phyloP scores from a whole-genome alignment of 2,113 vertebrate species.

The Microtus oregoni region DNA sequence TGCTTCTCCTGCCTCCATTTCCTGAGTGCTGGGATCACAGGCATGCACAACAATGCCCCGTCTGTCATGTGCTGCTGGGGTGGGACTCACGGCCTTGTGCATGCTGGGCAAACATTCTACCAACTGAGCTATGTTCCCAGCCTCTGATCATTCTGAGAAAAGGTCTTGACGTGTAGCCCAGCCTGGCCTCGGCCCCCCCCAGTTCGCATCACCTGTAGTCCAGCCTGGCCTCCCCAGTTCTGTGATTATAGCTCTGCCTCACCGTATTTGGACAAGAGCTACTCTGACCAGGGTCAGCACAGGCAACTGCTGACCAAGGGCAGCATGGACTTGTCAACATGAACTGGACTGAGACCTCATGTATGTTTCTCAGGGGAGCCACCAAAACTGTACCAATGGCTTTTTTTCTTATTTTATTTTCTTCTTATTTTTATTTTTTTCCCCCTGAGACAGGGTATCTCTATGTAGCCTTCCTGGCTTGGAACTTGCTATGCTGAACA shows the following conservation, averaged over 20 bases:
- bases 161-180: background rate
- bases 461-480: background rate
- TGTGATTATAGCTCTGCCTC: background rate
- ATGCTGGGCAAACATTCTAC: background rate
- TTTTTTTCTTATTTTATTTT: background rate
- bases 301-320: rapidly evolving
- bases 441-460: background rate
- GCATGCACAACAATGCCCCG: background rate
- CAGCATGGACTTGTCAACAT: rapidly evolving
- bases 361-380: background rate
- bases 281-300: background rate
- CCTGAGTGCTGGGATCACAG: background rate
- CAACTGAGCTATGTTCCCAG: background rate
- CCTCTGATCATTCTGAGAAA: background rate
- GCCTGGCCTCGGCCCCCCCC: background rate
- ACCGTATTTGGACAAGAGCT: background rate
- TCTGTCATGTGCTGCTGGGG: no score
- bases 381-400: background rate
- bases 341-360: rapidly evolving
- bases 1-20: background rate
- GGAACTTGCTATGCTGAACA: background rate
- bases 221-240: background rate
- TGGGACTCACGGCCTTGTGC: background rate
- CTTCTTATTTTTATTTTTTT: background rate
- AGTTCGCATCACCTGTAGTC: background rate